These are phyloP conservation scores for Aphelenchoides bicaudatus DNA, from an alignment of 2,888 invertebrate genomes.

Conservation along the genomic window DNA sequence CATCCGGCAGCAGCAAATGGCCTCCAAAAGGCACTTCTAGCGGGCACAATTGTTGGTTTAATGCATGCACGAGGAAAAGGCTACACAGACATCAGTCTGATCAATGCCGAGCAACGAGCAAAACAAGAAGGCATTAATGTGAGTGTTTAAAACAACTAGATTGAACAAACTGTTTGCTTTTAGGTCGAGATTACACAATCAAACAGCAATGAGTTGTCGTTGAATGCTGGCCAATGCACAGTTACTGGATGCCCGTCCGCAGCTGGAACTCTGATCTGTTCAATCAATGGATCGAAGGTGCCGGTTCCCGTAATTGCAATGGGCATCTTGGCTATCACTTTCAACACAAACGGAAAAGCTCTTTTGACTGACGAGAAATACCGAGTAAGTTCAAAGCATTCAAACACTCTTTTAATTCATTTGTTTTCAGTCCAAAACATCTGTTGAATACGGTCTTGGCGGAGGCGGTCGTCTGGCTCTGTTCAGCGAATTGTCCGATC, in stretches of 20 bases:
- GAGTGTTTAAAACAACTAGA: not conserved
- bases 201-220: conserved; percentile 30
- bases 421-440: conserved; percentile 21
- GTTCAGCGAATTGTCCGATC: conserved; percentile 19
- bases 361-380: no score
- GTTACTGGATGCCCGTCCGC: conserved; percentile 38
- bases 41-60: conserved; percentile 32
- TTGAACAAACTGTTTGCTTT: not conserved
- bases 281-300: conserved; percentile 33
- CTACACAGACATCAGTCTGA: conserved; percentile 17
- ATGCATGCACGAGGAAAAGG: conserved; percentile 29
- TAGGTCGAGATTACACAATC: conserved; percentile 23
- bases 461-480: conserved; percentile 29
- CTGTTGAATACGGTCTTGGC: conserved; percentile 27
- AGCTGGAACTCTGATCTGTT: conserved; percentile 38
- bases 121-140: conserved; percentile 27
- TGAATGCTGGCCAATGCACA: conserved; percentile 19
- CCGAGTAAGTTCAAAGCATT: no score
- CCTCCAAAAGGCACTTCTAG: conserved; percentile 31
- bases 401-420: not conserved
- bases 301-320: conserved; percentile 34
- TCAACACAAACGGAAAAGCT: not conserved
- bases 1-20: conserved; percentile 31
- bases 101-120: conserved; percentile 27
- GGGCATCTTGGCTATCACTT: conserved; percentile 29